A percentile compares a stretch with the other conserved stretches of the same genome.
Conservation (phyloP, 2,797 vertebrate genomes). For the Menidia menidia region DNA sequence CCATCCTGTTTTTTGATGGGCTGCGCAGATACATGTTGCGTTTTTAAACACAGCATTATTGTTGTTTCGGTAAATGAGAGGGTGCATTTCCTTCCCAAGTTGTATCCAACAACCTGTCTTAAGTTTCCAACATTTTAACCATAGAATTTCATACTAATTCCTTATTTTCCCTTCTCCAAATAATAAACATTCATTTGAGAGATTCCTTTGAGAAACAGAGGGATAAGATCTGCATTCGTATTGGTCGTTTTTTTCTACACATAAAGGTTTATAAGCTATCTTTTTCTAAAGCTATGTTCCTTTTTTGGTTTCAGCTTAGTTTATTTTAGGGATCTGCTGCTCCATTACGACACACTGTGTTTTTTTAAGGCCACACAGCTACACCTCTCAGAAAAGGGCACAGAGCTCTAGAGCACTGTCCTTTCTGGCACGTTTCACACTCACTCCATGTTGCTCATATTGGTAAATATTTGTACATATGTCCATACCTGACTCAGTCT, state of each 20-base stretch:
- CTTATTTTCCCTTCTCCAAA: too few species aligned
- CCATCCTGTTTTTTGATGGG: too few species aligned
- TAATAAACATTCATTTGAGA: background rate
- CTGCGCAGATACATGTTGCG: too few species aligned
- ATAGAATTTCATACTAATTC: too few species aligned
- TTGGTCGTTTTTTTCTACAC: background rate
- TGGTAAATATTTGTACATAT: slow-evolving; percentile 10
- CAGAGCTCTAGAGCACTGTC: background rate
- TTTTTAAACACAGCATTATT: too few species aligned
- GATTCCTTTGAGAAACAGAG: background rate
- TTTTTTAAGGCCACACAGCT: background rate
- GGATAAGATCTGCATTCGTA: background rate
- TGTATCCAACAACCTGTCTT: too few species aligned
- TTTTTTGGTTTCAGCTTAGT: background rate
- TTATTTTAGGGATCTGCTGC: background rate
- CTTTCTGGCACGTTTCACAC: slow-evolving; percentile 2
- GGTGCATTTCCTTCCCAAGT: too few species aligned
- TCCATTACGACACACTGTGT: slow-evolving; percentile 1
- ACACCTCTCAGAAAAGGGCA: background rate
- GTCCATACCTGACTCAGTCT: slow-evolving; percentile 45
- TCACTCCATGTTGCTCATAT: background rate
- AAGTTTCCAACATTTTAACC: too few species aligned
- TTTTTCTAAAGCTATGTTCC: background rate
- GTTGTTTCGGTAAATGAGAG: too few species aligned
- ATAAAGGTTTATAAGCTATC: background rate